phyloP scores from a whole-genome alignment of 2,113 vertebrate species.

The Bambusicola thoracicus region DNA sequence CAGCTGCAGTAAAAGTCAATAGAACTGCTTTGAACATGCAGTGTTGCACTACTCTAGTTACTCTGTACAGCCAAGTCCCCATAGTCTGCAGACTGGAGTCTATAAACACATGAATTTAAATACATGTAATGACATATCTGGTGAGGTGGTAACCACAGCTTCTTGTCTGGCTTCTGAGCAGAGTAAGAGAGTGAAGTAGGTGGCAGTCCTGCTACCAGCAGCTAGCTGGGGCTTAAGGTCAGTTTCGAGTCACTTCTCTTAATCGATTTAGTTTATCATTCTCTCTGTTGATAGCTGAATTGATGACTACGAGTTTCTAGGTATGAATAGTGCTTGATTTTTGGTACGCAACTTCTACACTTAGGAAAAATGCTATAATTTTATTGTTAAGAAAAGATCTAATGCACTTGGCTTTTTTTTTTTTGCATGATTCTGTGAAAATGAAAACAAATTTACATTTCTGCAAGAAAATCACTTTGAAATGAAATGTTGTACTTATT shows the following conservation, averaged over 20 bases:
- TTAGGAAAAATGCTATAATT: neutral
- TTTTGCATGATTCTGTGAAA: neutral
- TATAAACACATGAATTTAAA: neutral
- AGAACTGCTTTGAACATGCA: neutral
- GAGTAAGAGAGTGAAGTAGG: neutral
- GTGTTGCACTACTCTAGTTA: neutral
- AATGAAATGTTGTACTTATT: neutral
- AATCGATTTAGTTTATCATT: neutral
- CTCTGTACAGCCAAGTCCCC: constrained; percentile 1
- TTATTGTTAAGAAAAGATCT: neutral
- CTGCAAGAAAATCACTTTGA: neutral
- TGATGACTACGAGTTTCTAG: neutral
- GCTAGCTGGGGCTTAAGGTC: neutral
- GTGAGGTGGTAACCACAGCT: neutral
- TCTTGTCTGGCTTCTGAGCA: neutral
- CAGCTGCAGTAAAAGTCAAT: constrained; percentile 49
- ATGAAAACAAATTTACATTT: neutral
- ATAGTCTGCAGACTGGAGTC: neutral
- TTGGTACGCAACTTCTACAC: neutral
- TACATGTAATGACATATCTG: neutral
- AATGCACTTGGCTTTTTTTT: neutral
- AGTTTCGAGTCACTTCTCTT: neutral
- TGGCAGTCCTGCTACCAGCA: neutral
- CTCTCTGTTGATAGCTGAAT: neutral
- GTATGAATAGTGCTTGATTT: neutral